Evolutionary conservation across 2,888 invertebrate genomes (phyloP).

Genomic region (Drosophila kambysellisi): DNA sequence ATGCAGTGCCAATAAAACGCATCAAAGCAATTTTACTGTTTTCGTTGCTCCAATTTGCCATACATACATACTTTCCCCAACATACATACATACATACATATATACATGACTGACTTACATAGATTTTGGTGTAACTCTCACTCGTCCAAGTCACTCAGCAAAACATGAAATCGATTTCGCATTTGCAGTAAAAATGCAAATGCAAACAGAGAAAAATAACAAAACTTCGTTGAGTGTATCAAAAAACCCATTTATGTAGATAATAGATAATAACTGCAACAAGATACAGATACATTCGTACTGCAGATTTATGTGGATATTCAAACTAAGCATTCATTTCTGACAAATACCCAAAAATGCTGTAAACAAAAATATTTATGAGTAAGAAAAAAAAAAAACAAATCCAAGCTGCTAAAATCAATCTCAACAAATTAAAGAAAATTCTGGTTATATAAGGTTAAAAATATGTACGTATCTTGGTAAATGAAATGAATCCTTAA

Average conservation of each 20-base stretch:
- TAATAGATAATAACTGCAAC: conserved; percentile 21
- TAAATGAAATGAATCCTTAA: background rate
- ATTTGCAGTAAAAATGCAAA: conserved; percentile 69
- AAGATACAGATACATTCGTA: conserved; percentile 10
- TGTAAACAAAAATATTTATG: background rate
- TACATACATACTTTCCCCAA: background rate
- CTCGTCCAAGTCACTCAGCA: conserved; percentile 32
- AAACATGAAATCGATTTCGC: conserved; percentile 62
- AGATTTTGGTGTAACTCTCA: conserved; percentile 17
- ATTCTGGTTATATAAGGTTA: background rate
- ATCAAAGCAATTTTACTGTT: conserved; percentile 34
- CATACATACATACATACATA: conserved; percentile 28
- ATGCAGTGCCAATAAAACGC: conserved; percentile 48
- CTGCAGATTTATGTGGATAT: conserved; percentile 20
- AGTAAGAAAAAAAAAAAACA: background rate
- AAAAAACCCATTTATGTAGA: conserved; percentile 14
- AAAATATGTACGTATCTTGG: background rate
- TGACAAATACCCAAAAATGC: background rate
- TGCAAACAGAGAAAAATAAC: conserved; percentile 30
- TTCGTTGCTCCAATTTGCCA: conserved; percentile 22
- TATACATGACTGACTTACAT: background rate
- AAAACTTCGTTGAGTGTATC: conserved; percentile 44
- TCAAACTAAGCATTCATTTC: background rate
- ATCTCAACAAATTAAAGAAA: background rate
- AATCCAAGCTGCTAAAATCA: too few relatives aligned